Evolutionary conservation across 1,140 invertebrate species (phyloP).

Genomic region (Calosoma granatense): DNA sequence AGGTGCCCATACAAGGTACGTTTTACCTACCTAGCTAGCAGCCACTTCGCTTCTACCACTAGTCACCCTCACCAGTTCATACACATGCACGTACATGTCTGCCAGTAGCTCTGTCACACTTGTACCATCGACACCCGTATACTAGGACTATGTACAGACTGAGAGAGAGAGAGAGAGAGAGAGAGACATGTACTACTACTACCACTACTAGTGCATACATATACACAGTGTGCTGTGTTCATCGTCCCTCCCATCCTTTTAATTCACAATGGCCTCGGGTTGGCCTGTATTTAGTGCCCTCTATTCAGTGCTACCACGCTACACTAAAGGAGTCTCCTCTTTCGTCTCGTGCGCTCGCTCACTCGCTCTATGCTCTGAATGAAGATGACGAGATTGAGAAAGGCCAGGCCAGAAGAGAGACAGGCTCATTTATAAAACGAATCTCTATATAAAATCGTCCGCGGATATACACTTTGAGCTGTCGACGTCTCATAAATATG

Average conservation of each 20-base stretch:
- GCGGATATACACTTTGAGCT: slow-evolving; percentile 18
- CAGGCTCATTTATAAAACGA: slow-evolving; percentile 8
- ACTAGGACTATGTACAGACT: no score
- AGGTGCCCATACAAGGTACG: slow-evolving; percentile 15
- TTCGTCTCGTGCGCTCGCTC: no score
- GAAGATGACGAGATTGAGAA: slow-evolving; percentile 16
- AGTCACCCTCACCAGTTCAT: slow-evolving; percentile 9
- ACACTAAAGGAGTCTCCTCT: slow-evolving; percentile 2
- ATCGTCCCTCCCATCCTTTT: slow-evolving; percentile 17
- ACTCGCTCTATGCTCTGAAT: no score
- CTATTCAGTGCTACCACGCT: slow-evolving; percentile 16
- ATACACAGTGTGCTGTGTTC: slow-evolving; percentile 17
- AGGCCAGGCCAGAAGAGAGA: background rate
- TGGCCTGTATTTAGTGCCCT: slow-evolving; percentile 17
- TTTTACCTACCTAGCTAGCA: background rate
- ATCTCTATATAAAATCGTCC: slow-evolving; percentile 15
- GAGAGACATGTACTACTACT: no score
- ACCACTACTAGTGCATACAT: background rate
- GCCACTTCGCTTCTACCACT: background rate
- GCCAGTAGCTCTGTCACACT: no score
- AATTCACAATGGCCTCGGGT: slow-evolving; percentile 17
- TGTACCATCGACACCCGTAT: no score
- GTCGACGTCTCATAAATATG: slow-evolving; percentile 24
- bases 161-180: background rate
- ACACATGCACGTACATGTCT: no score